These are phyloP conservation scores for Ameiurus melas DNA, from an alignment of 2,113 vertebrate genomes.

Conservation along the genomic window DNA sequence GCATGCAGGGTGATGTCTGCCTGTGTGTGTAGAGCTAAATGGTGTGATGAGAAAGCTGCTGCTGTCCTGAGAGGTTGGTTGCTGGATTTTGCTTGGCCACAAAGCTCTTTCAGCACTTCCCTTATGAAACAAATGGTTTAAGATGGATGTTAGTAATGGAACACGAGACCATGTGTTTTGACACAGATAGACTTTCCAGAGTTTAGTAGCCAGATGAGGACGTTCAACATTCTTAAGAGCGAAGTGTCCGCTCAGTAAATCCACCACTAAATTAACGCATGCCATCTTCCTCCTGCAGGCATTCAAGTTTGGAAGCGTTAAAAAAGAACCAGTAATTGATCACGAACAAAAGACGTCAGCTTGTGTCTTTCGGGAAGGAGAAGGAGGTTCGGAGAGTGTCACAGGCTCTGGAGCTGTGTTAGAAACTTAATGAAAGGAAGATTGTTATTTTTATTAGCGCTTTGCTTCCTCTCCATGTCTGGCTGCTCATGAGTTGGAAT, in stretches of 20 bases:
- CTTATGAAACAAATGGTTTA: background rate
- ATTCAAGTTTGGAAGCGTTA: conserved; percentile 17
- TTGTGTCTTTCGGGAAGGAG: background rate
- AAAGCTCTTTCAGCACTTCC: conserved; percentile 10
- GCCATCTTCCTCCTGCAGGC: background rate
- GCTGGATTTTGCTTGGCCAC: conserved; percentile 7
- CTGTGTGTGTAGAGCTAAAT: background rate
- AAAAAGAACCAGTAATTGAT: conserved; percentile 22
- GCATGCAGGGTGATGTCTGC: background rate
- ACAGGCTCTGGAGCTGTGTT: conserved; percentile 40
- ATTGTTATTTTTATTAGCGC: conserved; percentile 63
- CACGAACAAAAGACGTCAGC: background rate
- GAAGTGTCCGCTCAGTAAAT: conserved; percentile 23
- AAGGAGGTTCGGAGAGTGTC: background rate
- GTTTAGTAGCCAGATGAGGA: conserved; percentile 7
- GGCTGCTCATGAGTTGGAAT: conserved; percentile 58
- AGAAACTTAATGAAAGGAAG: conserved; percentile 66
- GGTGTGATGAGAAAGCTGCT: background rate
- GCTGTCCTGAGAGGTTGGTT: background rate
- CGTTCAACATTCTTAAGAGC: conserved; percentile 1
- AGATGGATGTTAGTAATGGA: conserved; percentile 9
- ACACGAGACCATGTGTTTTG: background rate
- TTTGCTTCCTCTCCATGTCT: conserved; percentile 47
- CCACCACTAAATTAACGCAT: background rate
- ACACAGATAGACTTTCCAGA: background rate